Base-by-base conservation (phyloP, 2,888 invertebrate species). In the Melanargia galathea region DNA sequence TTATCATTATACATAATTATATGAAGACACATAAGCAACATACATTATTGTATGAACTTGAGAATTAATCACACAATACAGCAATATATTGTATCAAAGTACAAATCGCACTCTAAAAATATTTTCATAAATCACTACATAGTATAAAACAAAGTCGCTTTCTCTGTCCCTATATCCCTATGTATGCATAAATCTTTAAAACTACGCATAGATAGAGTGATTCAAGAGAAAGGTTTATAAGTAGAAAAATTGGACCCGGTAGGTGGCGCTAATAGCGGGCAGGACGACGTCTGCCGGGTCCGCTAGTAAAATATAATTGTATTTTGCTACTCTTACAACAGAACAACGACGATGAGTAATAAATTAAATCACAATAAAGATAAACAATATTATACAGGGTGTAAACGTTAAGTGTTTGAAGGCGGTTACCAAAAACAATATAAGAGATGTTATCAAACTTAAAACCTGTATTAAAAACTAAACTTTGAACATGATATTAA, bases 301-400 rank as follows among this genome's bases (percentile, higher is more conserved):
- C n/a, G n/a, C n/a, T n/a, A n/a, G n/a, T n/a, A n/a, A n/a, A n/a
- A n/a, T n/a, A n/a, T n/a, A 8, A 55, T 40, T 24, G 5, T 57
- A 30, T 62, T 48, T 56, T 43, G 40, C 62, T 52, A 57, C 10
- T 57, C 35, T 35, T 49, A 13, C 48, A 22, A 58, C 52, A 52
- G 33, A 52, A 52, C 33, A 52, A 35, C 20, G 20, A 52, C 13
- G 33, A 35, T 52, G 35, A 35, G 33, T 52, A 35, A 52, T 52
- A 52, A 52, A 20, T 35, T 35, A 30, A 16, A 11, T 33, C 33
- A 30, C 20, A 20, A 35, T 33, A 35, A 52, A 33, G 10, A 11
- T 48, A 26, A 51, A 33, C 1, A 33, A 35, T 52, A 33, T 20
- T 33, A 5, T 6, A 20, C 2, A 20, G 13, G 20, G 52, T 52